phyloP scores from a whole-genome alignment of 2,888 invertebrate species.

The Miltochrista miniata region DNA sequence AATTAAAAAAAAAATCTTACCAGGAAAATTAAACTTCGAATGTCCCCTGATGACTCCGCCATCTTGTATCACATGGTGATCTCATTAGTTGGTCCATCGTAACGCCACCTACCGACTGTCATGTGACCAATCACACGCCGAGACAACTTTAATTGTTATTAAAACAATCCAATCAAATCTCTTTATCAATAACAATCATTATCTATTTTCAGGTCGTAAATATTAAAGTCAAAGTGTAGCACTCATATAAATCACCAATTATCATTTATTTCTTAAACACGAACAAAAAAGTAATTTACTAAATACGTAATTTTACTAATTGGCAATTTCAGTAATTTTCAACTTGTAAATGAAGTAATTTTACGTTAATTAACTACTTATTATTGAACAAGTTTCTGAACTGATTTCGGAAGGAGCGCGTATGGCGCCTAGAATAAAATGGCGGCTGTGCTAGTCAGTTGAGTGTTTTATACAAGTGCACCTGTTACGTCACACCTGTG shows the following conservation, averaged over 20 bases:
- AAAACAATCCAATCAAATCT: slow-evolving; percentile 47
- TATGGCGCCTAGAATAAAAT: slow-evolving; percentile 57
- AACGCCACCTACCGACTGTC: slow-evolving; percentile 53
- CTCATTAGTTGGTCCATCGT: slow-evolving; percentile 53
- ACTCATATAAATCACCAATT: slow-evolving; percentile 4
- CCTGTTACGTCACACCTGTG: slow-evolving; percentile 78
- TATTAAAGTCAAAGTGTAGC: slow-evolving; percentile 4
- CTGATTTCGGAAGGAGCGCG: slow-evolving; percentile 36
- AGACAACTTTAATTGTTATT: slow-evolving; percentile 48
- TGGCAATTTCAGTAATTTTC: slow-evolving; percentile 23
- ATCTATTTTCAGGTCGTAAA: slow-evolving; percentile 35
- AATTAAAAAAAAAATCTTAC: slow-evolving; percentile 49
- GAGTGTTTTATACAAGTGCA: slow-evolving; percentile 73
- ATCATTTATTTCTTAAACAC: slow-evolving; percentile 20
- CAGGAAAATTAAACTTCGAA: slow-evolving; percentile 42
- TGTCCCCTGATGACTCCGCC: slow-evolving; percentile 65
- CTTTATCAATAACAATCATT: slow-evolving; percentile 25
- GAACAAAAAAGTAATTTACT: slow-evolving; percentile 13
- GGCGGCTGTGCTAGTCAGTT: slow-evolving; percentile 57
- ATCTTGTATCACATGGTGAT: slow-evolving; percentile 79
- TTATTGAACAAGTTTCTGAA: slow-evolving; percentile 27
- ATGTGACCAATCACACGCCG: slow-evolving; percentile 74
- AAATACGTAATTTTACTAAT: slow-evolving; percentile 31
- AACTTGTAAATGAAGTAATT: slow-evolving; percentile 27
- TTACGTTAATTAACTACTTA: slow-evolving; percentile 25